Evolutionary conservation across 2,888 invertebrate species (phyloP).

Genomic region (Sinohyriopsis cumingii): DNA sequence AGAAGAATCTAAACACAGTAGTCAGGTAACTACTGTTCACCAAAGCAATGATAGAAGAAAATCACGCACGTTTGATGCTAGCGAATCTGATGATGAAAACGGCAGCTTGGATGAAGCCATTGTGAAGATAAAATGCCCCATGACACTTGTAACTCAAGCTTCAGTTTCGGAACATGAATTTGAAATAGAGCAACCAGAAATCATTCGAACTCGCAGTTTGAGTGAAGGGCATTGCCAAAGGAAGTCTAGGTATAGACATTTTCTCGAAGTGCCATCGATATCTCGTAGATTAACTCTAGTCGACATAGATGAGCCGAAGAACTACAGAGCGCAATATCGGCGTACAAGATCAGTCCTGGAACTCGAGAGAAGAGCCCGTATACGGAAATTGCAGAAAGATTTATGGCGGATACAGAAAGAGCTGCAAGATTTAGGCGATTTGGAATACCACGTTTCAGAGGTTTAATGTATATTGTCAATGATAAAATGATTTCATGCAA

Average conservation of each 20-base stretch:
- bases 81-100: conserved; percentile 25
- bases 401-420: conserved; percentile 51
- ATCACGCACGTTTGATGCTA: conserved; percentile 25
- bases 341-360: conserved; percentile 36
- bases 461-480: conserved; percentile 28
- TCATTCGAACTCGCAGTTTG: no score
- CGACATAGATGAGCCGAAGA: conserved; percentile 10
- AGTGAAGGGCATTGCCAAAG: background rate
- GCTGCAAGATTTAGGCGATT: conserved; percentile 45
- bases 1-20: conserved; percentile 16
- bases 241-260: background rate
- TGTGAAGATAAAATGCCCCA: no score
- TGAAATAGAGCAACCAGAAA: no score
- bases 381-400: conserved; percentile 49
- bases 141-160: no score
- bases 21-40: conserved; percentile 5
- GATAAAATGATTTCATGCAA: no score
- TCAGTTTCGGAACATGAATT: no score
- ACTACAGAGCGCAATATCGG: conserved; percentile 16
- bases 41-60: conserved; percentile 31
- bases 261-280: conserved; percentile 1
- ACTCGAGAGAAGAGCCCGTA: conserved; percentile 45
- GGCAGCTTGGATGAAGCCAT: background rate
- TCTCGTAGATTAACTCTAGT: conserved; percentile 5
- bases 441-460: conserved; percentile 50